Evolutionary conservation across 2,888 invertebrate species (phyloP).

Genomic region (Caenorhabditis sulstoni): DNA sequence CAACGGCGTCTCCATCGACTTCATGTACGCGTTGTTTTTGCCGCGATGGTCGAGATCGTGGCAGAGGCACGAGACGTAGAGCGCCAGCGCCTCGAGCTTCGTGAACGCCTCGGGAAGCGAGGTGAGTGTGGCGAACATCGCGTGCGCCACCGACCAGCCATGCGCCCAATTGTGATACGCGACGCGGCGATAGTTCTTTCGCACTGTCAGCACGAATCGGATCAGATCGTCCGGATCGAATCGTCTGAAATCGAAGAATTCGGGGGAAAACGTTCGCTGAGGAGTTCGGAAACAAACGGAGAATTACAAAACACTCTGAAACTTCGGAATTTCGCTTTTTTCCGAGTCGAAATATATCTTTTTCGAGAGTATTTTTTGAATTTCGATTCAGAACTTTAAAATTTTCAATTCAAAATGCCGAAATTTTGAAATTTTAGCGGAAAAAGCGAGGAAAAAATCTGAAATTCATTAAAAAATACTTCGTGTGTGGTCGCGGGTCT

Average conservation of each 20-base stretch:
- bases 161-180: slow-evolving; percentile 92
- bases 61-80: slow-evolving; percentile 89
- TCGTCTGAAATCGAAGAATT: slow-evolving; percentile 79
- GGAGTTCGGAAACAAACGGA: too few species aligned
- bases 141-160: slow-evolving; percentile 90
- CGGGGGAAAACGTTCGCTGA: too few species aligned
- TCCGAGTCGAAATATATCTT: too few species aligned
- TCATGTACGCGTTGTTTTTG: slow-evolving; percentile 89
- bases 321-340: too few species aligned
- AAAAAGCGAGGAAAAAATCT: too few species aligned
- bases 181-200: slow-evolving; percentile 88
- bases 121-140: slow-evolving; percentile 83
- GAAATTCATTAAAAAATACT: too few species aligned
- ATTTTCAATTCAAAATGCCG: too few species aligned
- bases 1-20: slow-evolving; percentile 88
- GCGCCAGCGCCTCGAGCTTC: slow-evolving; percentile 85
- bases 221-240: slow-evolving; percentile 86
- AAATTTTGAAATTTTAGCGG: too few species aligned
- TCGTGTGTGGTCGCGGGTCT: too few species aligned
- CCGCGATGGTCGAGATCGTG: slow-evolving; percentile 92
- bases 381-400: too few species aligned
- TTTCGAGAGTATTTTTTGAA: too few species aligned
- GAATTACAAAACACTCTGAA: too few species aligned
- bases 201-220: slow-evolving; percentile 88
- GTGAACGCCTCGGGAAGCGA: slow-evolving; percentile 70